Evolutionary conservation across 2,113 vertebrate species (phyloP).

Genomic region (Sturnira hondurensis): DNA sequence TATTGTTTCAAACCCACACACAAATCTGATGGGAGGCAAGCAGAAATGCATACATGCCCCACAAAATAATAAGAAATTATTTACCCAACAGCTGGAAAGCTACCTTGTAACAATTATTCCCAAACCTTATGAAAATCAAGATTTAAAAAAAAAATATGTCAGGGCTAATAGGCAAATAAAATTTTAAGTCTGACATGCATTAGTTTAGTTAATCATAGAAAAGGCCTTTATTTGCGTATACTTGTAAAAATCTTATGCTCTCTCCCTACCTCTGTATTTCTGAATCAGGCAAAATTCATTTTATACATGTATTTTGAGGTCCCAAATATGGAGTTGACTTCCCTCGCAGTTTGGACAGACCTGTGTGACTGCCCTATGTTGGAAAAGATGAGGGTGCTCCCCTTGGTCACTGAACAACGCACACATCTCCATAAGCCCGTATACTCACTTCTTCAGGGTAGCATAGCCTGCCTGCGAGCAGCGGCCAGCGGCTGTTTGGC

Average conservation of each 20-base stretch:
- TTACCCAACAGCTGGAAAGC: conserved; percentile 42
- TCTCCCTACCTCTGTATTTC: not conserved
- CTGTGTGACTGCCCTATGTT: not conserved
- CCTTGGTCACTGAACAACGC: not conserved
- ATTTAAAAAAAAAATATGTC: conserved; percentile 6
- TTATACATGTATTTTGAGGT: not conserved
- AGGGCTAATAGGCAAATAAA: not conserved
- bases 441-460: not conserved
- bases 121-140: conserved; percentile 39
- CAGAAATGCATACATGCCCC: not conserved
- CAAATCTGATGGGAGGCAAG: not conserved
- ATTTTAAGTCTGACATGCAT: conserved; percentile 21
- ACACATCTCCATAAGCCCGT: not conserved
- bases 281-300: not conserved
- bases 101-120: conserved; percentile 13
- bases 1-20: not conserved
- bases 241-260: not conserved
- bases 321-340: not conserved
- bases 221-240: not conserved
- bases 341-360: not conserved
- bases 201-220: conserved; percentile 26
- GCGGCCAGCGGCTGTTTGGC: not conserved
- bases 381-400: not conserved
- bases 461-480: not conserved
- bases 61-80: not conserved